phyloP scores from a whole-genome alignment of 1,140 invertebrate genomes.

The Fopius arisanus region DNA sequence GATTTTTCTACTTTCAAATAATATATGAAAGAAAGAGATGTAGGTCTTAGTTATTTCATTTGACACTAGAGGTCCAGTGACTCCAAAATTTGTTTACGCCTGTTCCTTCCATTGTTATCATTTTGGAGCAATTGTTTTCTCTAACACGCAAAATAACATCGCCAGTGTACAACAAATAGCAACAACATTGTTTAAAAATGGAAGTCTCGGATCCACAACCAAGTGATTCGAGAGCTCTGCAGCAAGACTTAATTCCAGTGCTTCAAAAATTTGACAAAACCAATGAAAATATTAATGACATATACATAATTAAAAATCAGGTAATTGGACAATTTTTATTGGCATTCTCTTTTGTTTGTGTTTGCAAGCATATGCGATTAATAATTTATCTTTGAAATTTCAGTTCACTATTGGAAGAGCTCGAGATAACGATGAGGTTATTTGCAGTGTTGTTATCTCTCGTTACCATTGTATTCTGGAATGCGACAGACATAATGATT shows the following conservation, averaged over 20 bases:
- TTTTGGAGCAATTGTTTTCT: too few species aligned
- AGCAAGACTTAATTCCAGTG: constrained; percentile 39
- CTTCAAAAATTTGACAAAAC: constrained; percentile 38
- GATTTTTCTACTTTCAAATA: too few species aligned
- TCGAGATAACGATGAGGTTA: constrained; percentile 57
- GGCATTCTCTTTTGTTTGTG: too few species aligned
- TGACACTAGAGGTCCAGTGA: too few species aligned
- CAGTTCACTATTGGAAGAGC: constrained; percentile 66
- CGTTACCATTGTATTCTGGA: constrained; percentile 65
- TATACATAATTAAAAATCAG: constrained; percentile 48
- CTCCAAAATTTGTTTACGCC: too few species aligned
- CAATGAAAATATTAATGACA: constrained; percentile 26
- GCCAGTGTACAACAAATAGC: too few species aligned
- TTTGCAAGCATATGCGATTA: background rate
- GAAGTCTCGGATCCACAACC: constrained; percentile 13
- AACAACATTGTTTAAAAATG: constrained; percentile 5
- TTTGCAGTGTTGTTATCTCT: constrained; percentile 64
- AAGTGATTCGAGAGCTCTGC: constrained; percentile 21
- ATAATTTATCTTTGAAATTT: constrained; percentile 23
- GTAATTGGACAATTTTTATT: constrained; percentile 31
- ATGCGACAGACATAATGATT: constrained; percentile 49
- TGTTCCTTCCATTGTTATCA: too few species aligned
- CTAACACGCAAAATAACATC: too few species aligned
- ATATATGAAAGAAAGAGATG: too few species aligned
- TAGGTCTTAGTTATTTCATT: too few species aligned